phyloP scores from a whole-genome alignment of 2,113 vertebrate species.

The Brevimyrus niger region DNA sequence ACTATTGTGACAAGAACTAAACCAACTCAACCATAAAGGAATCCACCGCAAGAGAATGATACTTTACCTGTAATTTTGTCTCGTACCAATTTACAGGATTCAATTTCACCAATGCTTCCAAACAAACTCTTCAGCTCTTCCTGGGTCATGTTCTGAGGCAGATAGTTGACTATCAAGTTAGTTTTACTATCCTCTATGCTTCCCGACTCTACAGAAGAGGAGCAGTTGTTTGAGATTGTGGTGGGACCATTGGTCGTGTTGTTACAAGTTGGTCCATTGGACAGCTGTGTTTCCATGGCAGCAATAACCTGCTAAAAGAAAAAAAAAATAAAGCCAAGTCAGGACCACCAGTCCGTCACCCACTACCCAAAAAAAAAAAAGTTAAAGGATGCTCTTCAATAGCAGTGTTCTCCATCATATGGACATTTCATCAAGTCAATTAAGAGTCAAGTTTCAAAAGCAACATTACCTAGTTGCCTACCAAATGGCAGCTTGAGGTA shows the following conservation, averaged over 20 bases:
- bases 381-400: conserved; percentile 42
- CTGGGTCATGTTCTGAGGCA: conserved; percentile 97
- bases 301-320: conserved; percentile 91
- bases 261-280: conserved; percentile 94
- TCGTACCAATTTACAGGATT: conserved; percentile 95
- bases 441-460: background rate
- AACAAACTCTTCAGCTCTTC: conserved; percentile 95
- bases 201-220: conserved; percentile 85
- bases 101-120: conserved; percentile 93
- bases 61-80: conserved; percentile 95
- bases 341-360: conserved; percentile 1
- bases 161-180: conserved; percentile 97
- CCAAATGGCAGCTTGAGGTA: background rate
- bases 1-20: background rate
- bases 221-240: conserved; percentile 85
- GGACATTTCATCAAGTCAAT: background rate
- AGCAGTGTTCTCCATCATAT: background rate
- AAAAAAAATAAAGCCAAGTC: conserved; percentile 45
- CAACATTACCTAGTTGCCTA: background rate
- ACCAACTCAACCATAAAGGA: background rate
- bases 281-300: conserved; percentile 98
- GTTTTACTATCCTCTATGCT: conserved; percentile 97
- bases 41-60: background rate
- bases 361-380: background rate
- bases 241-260: conserved; percentile 85